Evolutionary conservation across 2,113 vertebrate genomes (phyloP).

Genomic region (Poicephalus gulielmi): DNA sequence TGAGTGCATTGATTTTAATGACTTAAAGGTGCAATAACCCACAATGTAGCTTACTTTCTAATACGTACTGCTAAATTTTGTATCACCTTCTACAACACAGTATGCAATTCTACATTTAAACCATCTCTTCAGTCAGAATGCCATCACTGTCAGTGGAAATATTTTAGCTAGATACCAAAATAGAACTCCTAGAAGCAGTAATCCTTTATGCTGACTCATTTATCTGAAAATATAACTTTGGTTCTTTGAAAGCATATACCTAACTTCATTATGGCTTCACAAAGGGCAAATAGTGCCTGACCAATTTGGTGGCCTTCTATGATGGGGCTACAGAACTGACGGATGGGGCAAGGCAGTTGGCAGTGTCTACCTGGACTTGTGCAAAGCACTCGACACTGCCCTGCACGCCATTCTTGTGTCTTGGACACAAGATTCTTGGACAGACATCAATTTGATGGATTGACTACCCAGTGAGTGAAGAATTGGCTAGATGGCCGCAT

Average conservation of each 20-base stretch:
- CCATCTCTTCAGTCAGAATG: conserved; percentile 8
- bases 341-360: neutral
- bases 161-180: conserved; percentile 13
- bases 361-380: neutral
- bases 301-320: neutral
- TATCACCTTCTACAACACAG: neutral
- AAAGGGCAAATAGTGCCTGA: neutral
- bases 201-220: conserved; percentile 39
- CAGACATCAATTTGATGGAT: neutral
- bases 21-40: neutral
- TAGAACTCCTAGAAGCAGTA: conserved; percentile 50
- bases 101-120: conserved; percentile 26
- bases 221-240: conserved; percentile 15
- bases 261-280: neutral
- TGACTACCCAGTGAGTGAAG: neutral
- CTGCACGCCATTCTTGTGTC: neutral
- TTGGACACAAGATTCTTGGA: too few relatives aligned
- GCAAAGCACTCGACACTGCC: neutral
- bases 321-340: neutral
- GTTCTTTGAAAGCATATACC: conserved; percentile 45
- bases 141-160: conserved; percentile 14
- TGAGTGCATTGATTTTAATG: neutral
- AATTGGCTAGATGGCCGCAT: neutral
- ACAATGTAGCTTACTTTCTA: neutral
- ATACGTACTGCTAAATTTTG: neutral